Evolutionary conservation across 2,888 invertebrate species (phyloP).

Genomic region (Ophraella communa): DNA sequence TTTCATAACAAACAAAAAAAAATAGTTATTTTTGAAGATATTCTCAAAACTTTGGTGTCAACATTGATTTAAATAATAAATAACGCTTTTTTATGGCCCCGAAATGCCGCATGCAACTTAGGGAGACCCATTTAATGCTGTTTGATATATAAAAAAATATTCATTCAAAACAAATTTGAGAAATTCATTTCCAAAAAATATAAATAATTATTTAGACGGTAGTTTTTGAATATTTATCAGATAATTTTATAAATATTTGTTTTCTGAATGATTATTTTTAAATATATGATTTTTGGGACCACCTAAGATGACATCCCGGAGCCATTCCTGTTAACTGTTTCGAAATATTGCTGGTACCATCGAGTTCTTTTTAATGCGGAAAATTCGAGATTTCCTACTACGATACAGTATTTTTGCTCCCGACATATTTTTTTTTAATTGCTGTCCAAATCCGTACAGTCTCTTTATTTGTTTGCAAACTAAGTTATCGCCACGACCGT

Average conservation of each 20-base stretch:
- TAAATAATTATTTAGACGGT: too few species aligned
- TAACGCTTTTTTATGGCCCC: slow-evolving; percentile 41
- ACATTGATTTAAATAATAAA: slow-evolving; percentile 33
- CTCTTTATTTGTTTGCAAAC: slow-evolving; percentile 34
- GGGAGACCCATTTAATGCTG: background rate
- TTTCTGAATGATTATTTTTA: too few species aligned
- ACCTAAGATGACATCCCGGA: slow-evolving; percentile 33
- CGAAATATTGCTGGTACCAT: slow-evolving; percentile 39
- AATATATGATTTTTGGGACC: background rate
- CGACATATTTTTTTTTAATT: slow-evolving; percentile 11
- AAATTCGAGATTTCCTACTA: slow-evolving; percentile 38
- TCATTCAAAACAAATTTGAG: background rate
- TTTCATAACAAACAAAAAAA: slow-evolving; percentile 18
- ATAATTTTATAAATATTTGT: too few species aligned
- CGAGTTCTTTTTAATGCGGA: slow-evolving; percentile 26
- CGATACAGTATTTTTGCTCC: slow-evolving; percentile 32
- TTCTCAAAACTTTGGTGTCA: slow-evolving; percentile 30
- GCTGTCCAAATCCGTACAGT: slow-evolving; percentile 17
- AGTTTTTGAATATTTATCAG: too few species aligned
- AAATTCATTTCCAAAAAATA: background rate
- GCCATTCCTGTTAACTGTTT: slow-evolving; percentile 43
- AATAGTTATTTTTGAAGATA: slow-evolving; percentile 40
- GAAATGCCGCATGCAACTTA: slow-evolving; percentile 29
- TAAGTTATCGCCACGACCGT: slow-evolving; percentile 8
- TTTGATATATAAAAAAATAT: background rate